Evolutionary conservation across 2,888 invertebrate species (phyloP), one percentile per base, ranked within the genome.

Genomic region (Callinectes sapidus): DNA sequence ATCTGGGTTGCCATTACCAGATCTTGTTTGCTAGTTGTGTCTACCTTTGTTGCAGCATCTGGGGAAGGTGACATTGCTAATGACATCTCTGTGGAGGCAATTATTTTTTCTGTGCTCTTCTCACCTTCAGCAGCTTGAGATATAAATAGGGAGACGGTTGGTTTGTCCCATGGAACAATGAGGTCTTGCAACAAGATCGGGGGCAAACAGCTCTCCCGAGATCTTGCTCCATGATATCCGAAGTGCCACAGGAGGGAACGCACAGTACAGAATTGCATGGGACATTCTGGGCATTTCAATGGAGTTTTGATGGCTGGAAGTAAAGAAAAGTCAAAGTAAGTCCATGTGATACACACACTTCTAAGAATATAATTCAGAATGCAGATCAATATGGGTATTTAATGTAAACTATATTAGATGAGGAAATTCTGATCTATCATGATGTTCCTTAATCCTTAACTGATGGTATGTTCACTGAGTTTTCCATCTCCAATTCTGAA

Each of bases 241-340:
- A 94, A 94, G 87, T 94, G 94, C 94, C 94, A 94, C 48, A 94
- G 89, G 28, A 94, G 93, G 39, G 94, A 94, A 5, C 94, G 92
- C 23, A 94, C 94, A 23, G 94, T 94, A 91, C 94, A 94, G 89
- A 94, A 94, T 55, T 94, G 92, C 94, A 94, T 94, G 42, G 94
- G 94, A 61, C 94, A 94, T 71, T 93, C 94, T 13, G 94, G 92
- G 89, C 94, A 94, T 91, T 94, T 94, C 61, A 94, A 89, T 66
- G 94, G 94, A 23, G 93, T 94, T 92, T 93, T 94, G 90, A 94
- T 94, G 23, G 89, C 94, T 94, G 94, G 89, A 92, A 93, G 89
- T 88, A 35, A 23, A 88, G 35, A 35, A 87, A 16, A 55, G 18
- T 81, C 18, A 35, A 81, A 71, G 10, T 61, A 61, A 48, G 48